Base-by-base conservation (phyloP, 2,797 vertebrate species). In the Pitangus sulphuratus region DNA sequence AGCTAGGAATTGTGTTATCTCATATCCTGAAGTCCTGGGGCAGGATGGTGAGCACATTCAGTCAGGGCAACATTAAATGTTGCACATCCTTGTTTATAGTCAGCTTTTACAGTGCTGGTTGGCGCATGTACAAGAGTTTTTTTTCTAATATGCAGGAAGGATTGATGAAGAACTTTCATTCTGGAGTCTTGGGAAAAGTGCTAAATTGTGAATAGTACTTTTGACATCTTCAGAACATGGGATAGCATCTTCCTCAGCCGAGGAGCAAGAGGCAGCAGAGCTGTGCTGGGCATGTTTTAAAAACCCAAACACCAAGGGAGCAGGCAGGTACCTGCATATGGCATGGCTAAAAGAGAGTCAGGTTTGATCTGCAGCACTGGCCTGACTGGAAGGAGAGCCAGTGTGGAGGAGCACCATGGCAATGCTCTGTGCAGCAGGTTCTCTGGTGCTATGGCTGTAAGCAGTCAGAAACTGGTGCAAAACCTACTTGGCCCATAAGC, bases 341-440 rank as follows among this genome's bases (percentile, higher is more conserved):
- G 7, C 24, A 62, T 79, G 65, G 28, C 15, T 70, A 21, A 65
- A 78, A 33, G 15, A 8, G 21, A 9, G 17, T 15, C 8, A 37
- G 0, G 0, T 65, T 51, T 72, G 44, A 62, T 37, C 25, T 31
- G 4, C 7, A 30, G 17, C 1, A 2, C 12, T 40, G n/a, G 19
- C 1, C 0, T 53, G 66, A 35, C 57, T 2, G 1, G 30, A 19
- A 64, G 56, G 31, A 65, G 14, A 86, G 16, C 22, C 11, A 4
- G 11, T 0, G 1, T 15, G 51, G 44, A 86, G 48, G 28, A 75
- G 47, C 35, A 42, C 31, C 0, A 0, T 11, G 15, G 28, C 44
- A 61, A 8, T 2, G 17, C 37, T 83, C 47, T 7, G 2, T 45
- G 50, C 28, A 35, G 28, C 9, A 61, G 30, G 8, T 71, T 57